A percentile compares a stretch with the other conserved stretches of the same genome.
These are phyloP conservation scores for Tipula confusa DNA, from an alignment of 2,888 invertebrate genomes.

Conservation along the genomic window DNA sequence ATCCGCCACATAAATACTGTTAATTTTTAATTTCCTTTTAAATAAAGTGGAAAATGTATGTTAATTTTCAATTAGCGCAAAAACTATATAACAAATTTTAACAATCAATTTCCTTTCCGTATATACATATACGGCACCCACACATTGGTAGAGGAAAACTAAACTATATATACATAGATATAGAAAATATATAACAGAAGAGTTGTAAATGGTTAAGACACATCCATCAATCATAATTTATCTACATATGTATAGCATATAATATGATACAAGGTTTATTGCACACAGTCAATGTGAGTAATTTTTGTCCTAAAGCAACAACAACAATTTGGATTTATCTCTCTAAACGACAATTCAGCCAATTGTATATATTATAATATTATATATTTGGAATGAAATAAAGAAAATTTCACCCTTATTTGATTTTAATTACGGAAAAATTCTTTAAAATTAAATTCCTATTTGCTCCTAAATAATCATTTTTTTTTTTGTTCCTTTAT, in stretches of 20 bases:
- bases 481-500: not conserved
- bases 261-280: not conserved
- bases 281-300: not conserved
- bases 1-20: no score
- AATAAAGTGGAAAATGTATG: not conserved
- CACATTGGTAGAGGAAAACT: not conserved
- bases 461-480: not conserved
- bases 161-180: not conserved
- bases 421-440: not conserved
- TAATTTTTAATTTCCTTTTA: not conserved
- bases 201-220: not conserved
- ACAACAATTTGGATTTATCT: not conserved
- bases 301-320: not conserved
- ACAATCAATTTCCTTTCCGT: not conserved
- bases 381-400: not conserved
- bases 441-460: constrained; percentile 25
- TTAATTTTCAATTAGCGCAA: not conserved
- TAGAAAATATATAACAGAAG: not conserved
- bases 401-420: not conserved
- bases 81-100: not conserved
- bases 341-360: not conserved
- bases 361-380: not conserved
- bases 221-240: not conserved
- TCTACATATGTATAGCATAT: not conserved
- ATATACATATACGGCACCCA: not conserved